phyloP scores from a whole-genome alignment of 2,888 invertebrate species.

The Dione vanillae region DNA sequence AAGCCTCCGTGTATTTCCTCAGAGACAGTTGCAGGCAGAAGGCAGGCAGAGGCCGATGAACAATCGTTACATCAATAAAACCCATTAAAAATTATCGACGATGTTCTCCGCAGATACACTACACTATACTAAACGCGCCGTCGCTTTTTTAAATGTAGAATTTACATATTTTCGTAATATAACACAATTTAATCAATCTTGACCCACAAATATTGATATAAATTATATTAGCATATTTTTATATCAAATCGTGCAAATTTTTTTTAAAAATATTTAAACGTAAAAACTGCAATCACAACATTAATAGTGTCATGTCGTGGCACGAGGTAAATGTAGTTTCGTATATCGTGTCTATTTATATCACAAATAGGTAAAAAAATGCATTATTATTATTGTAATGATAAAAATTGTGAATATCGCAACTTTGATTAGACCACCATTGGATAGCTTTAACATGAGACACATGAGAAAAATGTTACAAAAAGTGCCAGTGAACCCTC shows the following conservation, averaged over 20 bases:
- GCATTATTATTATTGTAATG: too few species aligned
- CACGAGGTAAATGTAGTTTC: not conserved
- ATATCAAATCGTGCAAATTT: not conserved
- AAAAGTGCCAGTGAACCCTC: not conserved
- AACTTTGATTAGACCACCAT: too few species aligned
- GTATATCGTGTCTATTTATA: too few species aligned
- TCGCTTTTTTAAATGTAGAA: not conserved
- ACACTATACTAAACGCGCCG: not conserved
- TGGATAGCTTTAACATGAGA: too few species aligned
- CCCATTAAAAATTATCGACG: slow-evolving; percentile 1
- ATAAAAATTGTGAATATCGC: not conserved
- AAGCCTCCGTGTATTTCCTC: not conserved
- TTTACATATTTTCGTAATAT: not conserved
- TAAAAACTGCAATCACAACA: not conserved
- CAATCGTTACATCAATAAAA: not conserved
- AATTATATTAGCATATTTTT: not conserved
- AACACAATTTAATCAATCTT: not conserved
- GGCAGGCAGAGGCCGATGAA: not conserved
- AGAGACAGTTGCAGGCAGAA: not conserved
- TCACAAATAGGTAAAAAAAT: too few species aligned
- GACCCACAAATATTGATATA: not conserved
- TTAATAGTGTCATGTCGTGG: too few species aligned
- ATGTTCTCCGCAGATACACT: not conserved
- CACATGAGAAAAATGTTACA: not conserved
- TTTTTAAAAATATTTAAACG: not conserved